phyloP scores from a whole-genome alignment of 2,113 vertebrate genomes.

The Albula glossodonta region DNA sequence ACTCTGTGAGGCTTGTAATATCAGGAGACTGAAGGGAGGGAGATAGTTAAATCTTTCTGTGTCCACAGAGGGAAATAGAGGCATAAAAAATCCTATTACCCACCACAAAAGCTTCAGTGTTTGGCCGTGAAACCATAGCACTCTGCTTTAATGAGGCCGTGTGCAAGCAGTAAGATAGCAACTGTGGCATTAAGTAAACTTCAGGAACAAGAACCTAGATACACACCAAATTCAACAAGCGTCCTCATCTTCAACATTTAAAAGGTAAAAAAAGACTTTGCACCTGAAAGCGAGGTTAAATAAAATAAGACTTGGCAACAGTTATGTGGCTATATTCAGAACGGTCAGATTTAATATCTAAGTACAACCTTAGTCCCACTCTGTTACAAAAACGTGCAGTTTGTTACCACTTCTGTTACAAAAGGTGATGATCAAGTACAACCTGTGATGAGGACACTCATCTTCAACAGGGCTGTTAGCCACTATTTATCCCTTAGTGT shows the following conservation, averaged over 20 bases:
- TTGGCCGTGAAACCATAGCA: slow-evolving; percentile 47
- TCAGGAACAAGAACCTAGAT: slow-evolving; percentile 24
- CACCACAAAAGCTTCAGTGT: slow-evolving; percentile 65
- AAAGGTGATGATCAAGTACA: not conserved
- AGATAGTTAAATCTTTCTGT: slow-evolving; percentile 60
- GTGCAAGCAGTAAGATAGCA: slow-evolving; percentile 46
- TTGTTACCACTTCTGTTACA: not conserved
- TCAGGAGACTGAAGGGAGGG: slow-evolving; percentile 52
- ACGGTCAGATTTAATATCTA: not conserved
- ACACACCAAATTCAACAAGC: not conserved
- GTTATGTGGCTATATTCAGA: not conserved
- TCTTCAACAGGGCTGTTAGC: too few species aligned
- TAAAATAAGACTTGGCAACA: too few species aligned
- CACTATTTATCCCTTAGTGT: not conserved
- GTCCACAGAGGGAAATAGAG: slow-evolving; percentile 49
- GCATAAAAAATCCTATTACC: slow-evolving; percentile 70
- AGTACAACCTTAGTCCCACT: not conserved
- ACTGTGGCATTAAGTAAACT: slow-evolving; percentile 12
- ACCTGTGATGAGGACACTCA: not conserved
- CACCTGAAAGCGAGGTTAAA: not conserved
- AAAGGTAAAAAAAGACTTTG: not conserved
- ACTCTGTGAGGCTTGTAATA: not conserved
- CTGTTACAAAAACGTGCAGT: not conserved
- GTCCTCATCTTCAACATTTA: not conserved
- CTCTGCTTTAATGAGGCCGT: slow-evolving; percentile 46